Evolutionary conservation across 2,888 invertebrate genomes (phyloP).

Genomic region (Caenorhabditis doughertyi): DNA sequence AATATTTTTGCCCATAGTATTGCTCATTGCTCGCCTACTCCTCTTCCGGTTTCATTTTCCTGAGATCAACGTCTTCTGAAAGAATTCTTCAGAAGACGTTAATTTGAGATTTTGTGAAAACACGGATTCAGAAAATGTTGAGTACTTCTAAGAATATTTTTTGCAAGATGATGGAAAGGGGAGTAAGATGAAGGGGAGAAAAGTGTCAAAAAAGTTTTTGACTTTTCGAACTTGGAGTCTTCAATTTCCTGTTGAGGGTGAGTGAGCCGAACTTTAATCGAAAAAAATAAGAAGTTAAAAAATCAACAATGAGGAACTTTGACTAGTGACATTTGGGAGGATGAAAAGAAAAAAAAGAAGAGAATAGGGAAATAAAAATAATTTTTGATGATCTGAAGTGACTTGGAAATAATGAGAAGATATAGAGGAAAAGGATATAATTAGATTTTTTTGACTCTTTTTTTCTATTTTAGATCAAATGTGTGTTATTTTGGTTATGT

Average conservation of each 20-base stretch:
- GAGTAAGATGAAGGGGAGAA: background rate
- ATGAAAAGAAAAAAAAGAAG: background rate
- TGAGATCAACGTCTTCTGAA: background rate
- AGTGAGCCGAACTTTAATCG: constrained; percentile 14
- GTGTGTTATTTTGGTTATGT: too few relatives aligned
- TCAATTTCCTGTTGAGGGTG: background rate
- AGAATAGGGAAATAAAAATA: background rate
- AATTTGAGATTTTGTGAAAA: constrained; percentile 20
- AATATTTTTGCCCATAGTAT: constrained; percentile 40
- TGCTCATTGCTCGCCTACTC: constrained; percentile 53
- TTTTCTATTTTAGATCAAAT: too few relatives aligned
- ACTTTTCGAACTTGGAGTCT: constrained; percentile 37
- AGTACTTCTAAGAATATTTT: constrained; percentile 1
- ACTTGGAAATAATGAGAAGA: background rate
- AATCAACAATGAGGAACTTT: constrained; percentile 30
- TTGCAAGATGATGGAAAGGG: too few relatives aligned
- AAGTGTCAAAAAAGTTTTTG: background rate
- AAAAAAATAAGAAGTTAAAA: background rate
- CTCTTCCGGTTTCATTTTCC: constrained; percentile 49
- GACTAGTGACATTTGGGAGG: constrained; percentile 6
- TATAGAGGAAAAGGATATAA: background rate
- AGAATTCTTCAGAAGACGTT: background rate
- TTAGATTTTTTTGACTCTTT: background rate
- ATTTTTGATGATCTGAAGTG: constrained; percentile 4
- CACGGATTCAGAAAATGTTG: background rate